Conservation (phyloP, 2,888 invertebrate species). For the Copidosoma aretas region DNA sequence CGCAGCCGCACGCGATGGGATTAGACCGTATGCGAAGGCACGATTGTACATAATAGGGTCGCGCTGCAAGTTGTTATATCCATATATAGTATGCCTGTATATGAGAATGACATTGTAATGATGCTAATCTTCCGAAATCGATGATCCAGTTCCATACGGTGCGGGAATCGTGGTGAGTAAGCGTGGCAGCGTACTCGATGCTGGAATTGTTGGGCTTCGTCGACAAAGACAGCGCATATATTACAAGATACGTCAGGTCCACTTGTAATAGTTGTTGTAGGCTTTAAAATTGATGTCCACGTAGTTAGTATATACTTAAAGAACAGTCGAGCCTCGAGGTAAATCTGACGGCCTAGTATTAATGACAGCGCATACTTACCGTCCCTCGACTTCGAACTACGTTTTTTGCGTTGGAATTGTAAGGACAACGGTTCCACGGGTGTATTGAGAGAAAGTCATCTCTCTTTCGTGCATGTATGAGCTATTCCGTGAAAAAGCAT, state of each 20-base stretch:
- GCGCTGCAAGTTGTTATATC: too few relatives aligned
- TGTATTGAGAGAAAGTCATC: too few relatives aligned
- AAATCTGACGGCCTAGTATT: slow-evolving; percentile 60
- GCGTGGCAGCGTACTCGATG: not conserved
- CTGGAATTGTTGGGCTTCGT: not conserved
- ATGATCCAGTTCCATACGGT: not conserved
- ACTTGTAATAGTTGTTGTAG: slow-evolving; percentile 37
- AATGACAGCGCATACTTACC: slow-evolving; percentile 49
- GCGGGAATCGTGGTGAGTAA: not conserved
- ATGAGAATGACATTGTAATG: slow-evolving; percentile 32
- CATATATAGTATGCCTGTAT: not conserved
- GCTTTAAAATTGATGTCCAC: slow-evolving; percentile 49
- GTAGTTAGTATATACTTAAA: slow-evolving; percentile 44
- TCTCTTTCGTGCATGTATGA: too few relatives aligned
- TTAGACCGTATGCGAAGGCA: slow-evolving; percentile 53
- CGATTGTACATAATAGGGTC: slow-evolving; percentile 28
- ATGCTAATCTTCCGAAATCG: slow-evolving; percentile 36
- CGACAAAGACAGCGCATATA: not conserved
- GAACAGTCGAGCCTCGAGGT: slow-evolving; percentile 56
- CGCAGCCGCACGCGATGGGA: slow-evolving; percentile 33
- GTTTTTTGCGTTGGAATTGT: too few relatives aligned
- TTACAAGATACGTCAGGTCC: too few relatives aligned
- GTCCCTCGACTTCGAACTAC: too few relatives aligned
- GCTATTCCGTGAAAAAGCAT: too few relatives aligned
- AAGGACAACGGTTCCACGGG: too few relatives aligned